Base-by-base conservation (phyloP, 92 coral and sea anemone genomes). In the Pocillopora grandis region DNA sequence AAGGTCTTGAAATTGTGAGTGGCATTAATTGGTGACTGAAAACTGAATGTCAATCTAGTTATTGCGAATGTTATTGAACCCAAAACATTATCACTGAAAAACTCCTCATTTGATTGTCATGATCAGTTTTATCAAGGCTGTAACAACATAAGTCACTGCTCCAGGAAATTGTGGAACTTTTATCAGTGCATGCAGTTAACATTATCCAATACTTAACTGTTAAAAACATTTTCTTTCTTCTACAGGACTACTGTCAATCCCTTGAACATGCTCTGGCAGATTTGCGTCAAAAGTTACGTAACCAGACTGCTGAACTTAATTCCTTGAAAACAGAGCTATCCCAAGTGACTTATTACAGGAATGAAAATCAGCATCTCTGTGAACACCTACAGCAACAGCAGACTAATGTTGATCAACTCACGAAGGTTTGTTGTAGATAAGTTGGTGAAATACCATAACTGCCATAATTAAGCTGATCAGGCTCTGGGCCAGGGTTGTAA, bases 211-310 rank as follows among this genome's bases (percentile, higher is more conserved):
- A 2, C 2, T 31, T 31, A 9, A 16, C 18, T 12, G 10, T 56
- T 82, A 5, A 16, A 66, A 35, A 36, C 9, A 21, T 20, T 31
- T 57, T 9, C 71, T 80, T 42, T 66, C 76, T 60, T 13, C 55
- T 76, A 19, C 71, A 96, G 95, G 72, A 77, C 19, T 96, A 92
- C 80, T 96, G 98, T 71, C 95, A 92, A 49, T 91, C 94, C n/a
- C 86, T 96, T 71, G 99, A 96, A 85, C 80, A 62, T 70, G 73
- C 90, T 9, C 76, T 94, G 71, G 93, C 94, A 48, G 85, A 88
- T 36, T 52, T 96, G 49, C 88, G 94, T 48, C 90, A 75, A 23
- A 87, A 88, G 75, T 74, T 87, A 11, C 91, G 97, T 15, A 94
- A 94, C 66, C 96, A 92, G 76, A 89, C 80, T 80, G 94, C 92